phyloP scores from a whole-genome alignment of 92 coral and sea anemone species.

The Siderastrea radians region DNA sequence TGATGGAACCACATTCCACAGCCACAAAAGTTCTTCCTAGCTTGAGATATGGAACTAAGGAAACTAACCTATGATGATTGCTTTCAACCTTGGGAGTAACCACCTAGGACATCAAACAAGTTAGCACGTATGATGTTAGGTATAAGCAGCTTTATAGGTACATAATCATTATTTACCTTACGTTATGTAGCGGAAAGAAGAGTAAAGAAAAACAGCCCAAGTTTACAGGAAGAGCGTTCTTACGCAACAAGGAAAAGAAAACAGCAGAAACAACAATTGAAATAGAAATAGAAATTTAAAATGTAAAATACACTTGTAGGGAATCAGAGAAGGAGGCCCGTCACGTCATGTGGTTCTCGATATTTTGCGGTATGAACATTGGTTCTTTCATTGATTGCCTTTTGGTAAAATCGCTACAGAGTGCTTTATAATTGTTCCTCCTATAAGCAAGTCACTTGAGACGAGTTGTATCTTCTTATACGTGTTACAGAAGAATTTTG shows the following conservation, averaged over 20 bases:
- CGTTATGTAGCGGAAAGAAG: background rate
- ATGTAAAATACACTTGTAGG: too few relatives aligned
- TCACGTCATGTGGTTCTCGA: too few relatives aligned
- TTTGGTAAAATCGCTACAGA: too few relatives aligned
- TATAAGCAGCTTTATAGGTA: background rate
- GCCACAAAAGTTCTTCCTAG: background rate
- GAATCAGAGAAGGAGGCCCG: too few relatives aligned
- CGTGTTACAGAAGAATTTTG: too few relatives aligned
- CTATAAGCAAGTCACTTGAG: too few relatives aligned
- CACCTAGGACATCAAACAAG: slow-evolving; percentile 50
- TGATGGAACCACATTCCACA: background rate
- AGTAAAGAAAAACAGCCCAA: background rate
- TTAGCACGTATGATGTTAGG: slow-evolving; percentile 48
- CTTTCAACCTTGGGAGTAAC: slow-evolving; percentile 36
- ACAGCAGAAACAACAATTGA: too few relatives aligned
- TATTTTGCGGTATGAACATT: too few relatives aligned
- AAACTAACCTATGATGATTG: slow-evolving; percentile 23
- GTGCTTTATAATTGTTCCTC: too few relatives aligned
- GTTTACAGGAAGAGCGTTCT: background rate
- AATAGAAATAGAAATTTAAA: too few relatives aligned
- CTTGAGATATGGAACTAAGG: background rate
- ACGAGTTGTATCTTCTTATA: too few relatives aligned
- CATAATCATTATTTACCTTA: background rate
- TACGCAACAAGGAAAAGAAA: background rate
- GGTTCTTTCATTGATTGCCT: too few relatives aligned